Evolutionary conservation across 2,113 vertebrate genomes (phyloP), one percentile per base, ranked within the genome.

Genomic region (Cygnus atratus): DNA sequence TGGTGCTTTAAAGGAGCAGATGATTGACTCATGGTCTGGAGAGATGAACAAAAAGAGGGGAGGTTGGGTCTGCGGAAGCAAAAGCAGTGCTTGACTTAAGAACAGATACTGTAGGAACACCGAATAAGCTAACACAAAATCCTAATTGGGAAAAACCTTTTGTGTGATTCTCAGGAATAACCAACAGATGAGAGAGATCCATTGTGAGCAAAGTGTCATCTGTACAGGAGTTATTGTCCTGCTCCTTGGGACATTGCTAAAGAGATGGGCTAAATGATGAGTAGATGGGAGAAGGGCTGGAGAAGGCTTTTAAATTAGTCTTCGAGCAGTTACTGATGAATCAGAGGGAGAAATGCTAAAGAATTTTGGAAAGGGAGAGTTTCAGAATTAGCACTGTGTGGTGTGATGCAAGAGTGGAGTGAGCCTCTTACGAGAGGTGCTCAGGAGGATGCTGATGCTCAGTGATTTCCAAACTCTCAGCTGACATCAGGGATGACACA

Each of bases 11-110:
- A 29, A 61, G 59, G 33, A 57, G 50, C 9, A 59, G 31, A 24
- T 31, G 4, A 0, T 9, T 71, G 63, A 11, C 63, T 80, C 0
- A 0, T 1, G 14, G 54, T 26, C 33, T 77, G 75, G 55, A 80
- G 63, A 31, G 16, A 15, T 6, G 44, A n/a, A 12, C 8, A 19
- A 20, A 20, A 18, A 41, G n/a, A 37, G 44, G 31, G 24, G 13
- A 2, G 2, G 62, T 55, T 24, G 66, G 57, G n/a, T 62, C 57
- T 80, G 65, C 0, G 4, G 43, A 50, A 65, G 62, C 28, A 72
- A 22, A 50, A 87, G 52, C 55, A 46, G 1, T 8, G 62, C n/a
- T n/a, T 26, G 70, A 9, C 37, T 76, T 88, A 35, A 22, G 54
- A 21, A 37, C 52, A 77, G 50, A 25, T 46, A 4, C 72, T 61